Conservation (phyloP, 2,113 vertebrate genomes). For the Mesoclemmys tuberculata region DNA sequence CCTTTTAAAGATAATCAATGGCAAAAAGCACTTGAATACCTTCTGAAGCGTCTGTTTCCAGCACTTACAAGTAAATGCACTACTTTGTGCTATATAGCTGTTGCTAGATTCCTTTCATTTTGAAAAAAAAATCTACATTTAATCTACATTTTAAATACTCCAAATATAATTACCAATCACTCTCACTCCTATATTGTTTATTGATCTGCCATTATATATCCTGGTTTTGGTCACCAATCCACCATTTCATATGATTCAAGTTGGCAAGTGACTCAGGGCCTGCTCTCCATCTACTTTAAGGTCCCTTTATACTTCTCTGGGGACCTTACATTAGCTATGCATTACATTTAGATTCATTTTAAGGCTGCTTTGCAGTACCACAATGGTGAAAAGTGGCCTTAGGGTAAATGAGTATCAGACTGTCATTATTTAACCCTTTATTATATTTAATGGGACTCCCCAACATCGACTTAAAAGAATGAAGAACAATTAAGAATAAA, state of each 20-base stretch:
- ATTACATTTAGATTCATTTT: too few species aligned
- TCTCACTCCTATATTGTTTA: not conserved
- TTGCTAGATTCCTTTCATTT: not conserved
- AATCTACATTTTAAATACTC: fast-evolving
- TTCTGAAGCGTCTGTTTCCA: not conserved
- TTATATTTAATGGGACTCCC: not conserved
- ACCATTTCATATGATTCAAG: not conserved
- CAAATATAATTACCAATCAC: not conserved
- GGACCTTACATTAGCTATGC: too few species aligned
- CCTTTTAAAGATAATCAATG: not conserved
- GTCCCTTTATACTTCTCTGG: not conserved
- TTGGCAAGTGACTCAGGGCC: not conserved
- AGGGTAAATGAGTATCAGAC: not conserved
- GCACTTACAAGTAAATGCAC: not conserved
- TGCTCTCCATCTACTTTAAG: not conserved
- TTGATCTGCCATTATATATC: not conserved
- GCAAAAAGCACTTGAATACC: not conserved
- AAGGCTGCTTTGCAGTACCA: too few species aligned
- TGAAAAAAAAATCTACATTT: not conserved
- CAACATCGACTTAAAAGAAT: not conserved
- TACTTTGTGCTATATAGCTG: fast-evolving
- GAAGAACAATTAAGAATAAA: not conserved
- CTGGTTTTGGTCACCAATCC: fast-evolving
- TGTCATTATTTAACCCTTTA: not conserved
- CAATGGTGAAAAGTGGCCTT: too few species aligned